Evolutionary conservation across 2,113 vertebrate species (phyloP), one percentile per base, ranked within the genome.

Genomic region (Stomatorhinus ivindoensis): DNA sequence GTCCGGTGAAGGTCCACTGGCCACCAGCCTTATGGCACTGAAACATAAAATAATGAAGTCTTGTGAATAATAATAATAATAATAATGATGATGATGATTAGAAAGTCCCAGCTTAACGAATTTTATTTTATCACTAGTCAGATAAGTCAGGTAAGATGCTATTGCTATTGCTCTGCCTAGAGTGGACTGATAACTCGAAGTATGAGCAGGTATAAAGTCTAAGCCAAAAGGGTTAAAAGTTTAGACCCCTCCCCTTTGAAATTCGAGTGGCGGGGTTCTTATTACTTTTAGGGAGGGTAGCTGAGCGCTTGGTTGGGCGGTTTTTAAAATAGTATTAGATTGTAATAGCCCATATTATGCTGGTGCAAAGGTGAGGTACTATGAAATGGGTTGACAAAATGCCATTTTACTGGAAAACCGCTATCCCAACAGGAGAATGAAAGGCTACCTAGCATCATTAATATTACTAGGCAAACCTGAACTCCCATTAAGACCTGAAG

Each of bases 211-310:
- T 93, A 94, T 93, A 94, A 92, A 92, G 92, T 89, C 58, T 84
- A 86, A 69, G 90, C 87, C 90, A 88, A 90, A 84, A 91, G 90
- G 31, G 90, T 91, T 88, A 90, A 86, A 90, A 87, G 89, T 85
- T 87, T 90, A 94, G 93, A 90, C 91, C 92, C 61, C 92, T 94
- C 94, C 92, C 90, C 89, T 88, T 80, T 93, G 89, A 93, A 94
- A 93, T 73, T 31, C 31, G 92, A 94, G 91, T 82, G 61, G n/a
- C 50, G 86, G 73, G 89, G 89, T 35, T 55, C 58, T 53, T 90
- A 24, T 58, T 53, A n/a, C 69, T 87, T 88, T 88, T 42, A 58
- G 83, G 83, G 21, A 55, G 84, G 35, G 51, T 35, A 50, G 48
- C 35, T 35, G 42, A 10, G 9, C 6, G 39, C 48, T 46, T 46